Evolutionary conservation across 2,113 vertebrate species (phyloP), one percentile per base, ranked within the genome.

Genomic region (Cephalopholis sonnerati): DNA sequence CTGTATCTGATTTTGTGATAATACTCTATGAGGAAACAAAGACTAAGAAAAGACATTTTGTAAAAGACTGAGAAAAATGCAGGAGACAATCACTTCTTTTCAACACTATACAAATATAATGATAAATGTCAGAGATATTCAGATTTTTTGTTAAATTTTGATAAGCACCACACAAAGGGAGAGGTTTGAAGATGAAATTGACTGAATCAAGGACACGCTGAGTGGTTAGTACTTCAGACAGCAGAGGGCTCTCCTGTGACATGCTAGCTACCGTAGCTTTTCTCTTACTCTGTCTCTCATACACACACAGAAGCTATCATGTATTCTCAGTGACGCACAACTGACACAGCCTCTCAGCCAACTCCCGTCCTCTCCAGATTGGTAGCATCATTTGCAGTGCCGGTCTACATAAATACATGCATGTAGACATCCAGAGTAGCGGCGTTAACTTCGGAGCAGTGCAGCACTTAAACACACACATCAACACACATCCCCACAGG

Each of bases 231-330:
- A 39, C 39, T 82, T 76, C 62, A 67, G 68, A 86, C 92, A 93
- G 92, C 83, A 92, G 90, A 89, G 92, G 92, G 92, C 91, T 89
- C 92, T 90, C 84, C 81, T 89, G 89, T 72, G 79, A 90, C 87
- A 70, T 12, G 71, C 12, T 70, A 50, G 57, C 73, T 64, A 68
- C 20, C 41, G 58, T 29, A 16, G 64, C 44, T 58, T 72, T 41
- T 20, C 54, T 20, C 48, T 36, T 57, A 13, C 77, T 20, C 58
- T 3, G 5, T 8, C 67, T 46, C 67, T 39, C 57, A 61, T 18
- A 68, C 71, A 84, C 73, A 62, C 41, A 69, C 20, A 74, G 57
- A 79, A 36, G 70, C 54, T 57, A 39, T 7, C 67, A 72, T 73
- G 53, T 62, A 75, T 74, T 81, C 65, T 84, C 78, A 65, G 11